phyloP scores from a whole-genome alignment of 2,797 vertebrate genomes.

The Catamblyrhynchus diadema region DNA sequence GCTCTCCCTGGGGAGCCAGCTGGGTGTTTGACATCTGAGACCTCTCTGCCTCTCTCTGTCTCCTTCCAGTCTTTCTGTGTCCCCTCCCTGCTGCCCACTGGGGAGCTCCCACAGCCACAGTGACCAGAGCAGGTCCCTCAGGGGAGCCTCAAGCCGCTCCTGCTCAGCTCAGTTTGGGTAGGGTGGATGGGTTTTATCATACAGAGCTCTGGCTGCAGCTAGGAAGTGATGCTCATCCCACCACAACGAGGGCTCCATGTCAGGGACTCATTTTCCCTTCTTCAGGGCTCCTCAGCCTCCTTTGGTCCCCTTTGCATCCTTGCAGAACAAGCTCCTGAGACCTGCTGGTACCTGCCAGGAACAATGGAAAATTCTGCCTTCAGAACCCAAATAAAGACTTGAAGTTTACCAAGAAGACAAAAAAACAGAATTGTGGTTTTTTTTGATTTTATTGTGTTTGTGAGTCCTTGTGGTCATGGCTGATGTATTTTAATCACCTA shows the following conservation, averaged over 20 bases:
- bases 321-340: neutral
- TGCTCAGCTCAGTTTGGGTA: neutral
- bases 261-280: neutral
- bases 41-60: fast-evolving
- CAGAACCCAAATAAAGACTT: neutral
- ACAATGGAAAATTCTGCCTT: neutral
- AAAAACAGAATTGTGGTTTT: neutral
- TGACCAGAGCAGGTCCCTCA: neutral
- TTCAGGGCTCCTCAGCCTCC: neutral
- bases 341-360: neutral
- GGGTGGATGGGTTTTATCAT: neutral
- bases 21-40: neutral
- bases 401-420: neutral
- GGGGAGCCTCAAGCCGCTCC: neutral
- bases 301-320: neutral
- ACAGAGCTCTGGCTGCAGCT: neutral
- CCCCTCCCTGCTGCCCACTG: neutral
- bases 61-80: neutral
- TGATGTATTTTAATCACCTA: neutral
- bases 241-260: neutral
- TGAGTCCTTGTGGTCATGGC: neutral
- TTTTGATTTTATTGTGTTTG: neutral
- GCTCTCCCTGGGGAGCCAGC: neutral
- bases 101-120: fast-evolving
- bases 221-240: neutral